A percentile compares a stretch with the other conserved stretches of the same genome.
These are phyloP conservation scores for Telmatochromis sp. DNA, from an alignment of 2,113 vertebrate species.

Conservation along the genomic window DNA sequence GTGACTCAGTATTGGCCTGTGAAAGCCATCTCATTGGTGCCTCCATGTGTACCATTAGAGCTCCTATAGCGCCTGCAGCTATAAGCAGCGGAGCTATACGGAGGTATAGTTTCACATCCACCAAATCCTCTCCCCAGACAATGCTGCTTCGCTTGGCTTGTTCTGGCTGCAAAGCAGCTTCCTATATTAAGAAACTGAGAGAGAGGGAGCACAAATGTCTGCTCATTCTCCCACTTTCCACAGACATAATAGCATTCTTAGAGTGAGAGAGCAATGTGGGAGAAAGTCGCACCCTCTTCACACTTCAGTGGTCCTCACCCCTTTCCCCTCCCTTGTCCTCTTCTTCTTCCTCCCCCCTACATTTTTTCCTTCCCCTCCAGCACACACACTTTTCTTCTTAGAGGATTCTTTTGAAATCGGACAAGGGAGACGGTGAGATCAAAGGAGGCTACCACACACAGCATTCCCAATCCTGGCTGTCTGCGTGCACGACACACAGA, in stretches of 20 bases:
- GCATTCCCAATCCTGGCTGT: constrained; percentile 40
- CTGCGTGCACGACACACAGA: not conserved
- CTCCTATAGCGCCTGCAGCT: constrained; percentile 19
- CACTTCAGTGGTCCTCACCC: constrained; percentile 79
- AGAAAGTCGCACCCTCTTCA: constrained; percentile 87
- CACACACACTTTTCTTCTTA: constrained; percentile 61
- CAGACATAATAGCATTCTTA: constrained; percentile 69
- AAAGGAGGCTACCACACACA: constrained; percentile 90
- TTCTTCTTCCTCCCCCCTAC: constrained; percentile 8
- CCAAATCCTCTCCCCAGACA: constrained; percentile 61
- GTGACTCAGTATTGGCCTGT: not conserved
- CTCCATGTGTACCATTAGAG: not conserved
- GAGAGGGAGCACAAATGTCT: not conserved
- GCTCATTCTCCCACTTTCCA: constrained; percentile 41
- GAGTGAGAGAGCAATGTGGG: constrained; percentile 52
- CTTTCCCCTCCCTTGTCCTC: not conserved
- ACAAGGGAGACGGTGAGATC: constrained; percentile 82
- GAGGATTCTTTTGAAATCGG: constrained; percentile 85
- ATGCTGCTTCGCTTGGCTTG: constrained; percentile 71
- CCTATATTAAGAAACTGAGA: constrained; percentile 71
- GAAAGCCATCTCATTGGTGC: not conserved
- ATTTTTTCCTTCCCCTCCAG: constrained; percentile 49
- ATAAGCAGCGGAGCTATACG: constrained; percentile 5
- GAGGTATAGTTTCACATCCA: constrained; percentile 67
- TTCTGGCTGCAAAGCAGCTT: constrained; percentile 83